phyloP scores from a whole-genome alignment of 2,888 invertebrate genomes.

The Chorisops tibialis region DNA sequence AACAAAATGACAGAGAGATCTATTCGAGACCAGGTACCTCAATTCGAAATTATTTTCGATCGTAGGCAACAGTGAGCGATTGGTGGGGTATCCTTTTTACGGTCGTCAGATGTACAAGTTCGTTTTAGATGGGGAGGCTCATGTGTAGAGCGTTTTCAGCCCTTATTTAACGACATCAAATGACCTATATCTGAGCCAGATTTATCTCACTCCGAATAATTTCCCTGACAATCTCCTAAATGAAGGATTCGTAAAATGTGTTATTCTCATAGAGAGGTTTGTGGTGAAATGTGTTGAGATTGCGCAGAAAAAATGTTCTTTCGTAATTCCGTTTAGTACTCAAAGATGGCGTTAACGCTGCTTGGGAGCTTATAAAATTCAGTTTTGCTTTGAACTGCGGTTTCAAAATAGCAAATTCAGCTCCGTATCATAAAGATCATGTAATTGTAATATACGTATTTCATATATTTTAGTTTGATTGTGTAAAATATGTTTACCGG shows the following conservation, averaged over 20 bases:
- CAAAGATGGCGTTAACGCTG: neutral
- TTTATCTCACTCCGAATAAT: slow-evolving; percentile 27
- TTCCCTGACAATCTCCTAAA: slow-evolving; percentile 1
- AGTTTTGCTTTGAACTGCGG: too few relatives aligned
- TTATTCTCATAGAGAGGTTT: too few relatives aligned
- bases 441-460: too few relatives aligned
- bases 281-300: neutral
- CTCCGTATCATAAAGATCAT: too few relatives aligned
- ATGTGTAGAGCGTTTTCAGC: slow-evolving; percentile 27
- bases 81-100: neutral
- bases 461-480: too few relatives aligned
- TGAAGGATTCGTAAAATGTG: slow-evolving; percentile 1
- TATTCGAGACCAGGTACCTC: too few relatives aligned
- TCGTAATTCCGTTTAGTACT: too few relatives aligned
- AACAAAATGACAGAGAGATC: too few relatives aligned
- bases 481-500: too few relatives aligned
- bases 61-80: slow-evolving; percentile 8
- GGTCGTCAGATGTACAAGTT: neutral
- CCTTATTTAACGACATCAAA: slow-evolving; percentile 30
- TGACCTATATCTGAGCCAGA: slow-evolving; percentile 33
- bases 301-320: slow-evolving; percentile 3
- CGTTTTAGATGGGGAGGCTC: slow-evolving; percentile 21
- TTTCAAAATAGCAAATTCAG: too few relatives aligned
- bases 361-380: too few relatives aligned
- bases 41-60: too few relatives aligned